These are phyloP conservation scores for Amphimallon solstitiale DNA, from an alignment of 2,888 invertebrate genomes.

Conservation along the genomic window DNA sequence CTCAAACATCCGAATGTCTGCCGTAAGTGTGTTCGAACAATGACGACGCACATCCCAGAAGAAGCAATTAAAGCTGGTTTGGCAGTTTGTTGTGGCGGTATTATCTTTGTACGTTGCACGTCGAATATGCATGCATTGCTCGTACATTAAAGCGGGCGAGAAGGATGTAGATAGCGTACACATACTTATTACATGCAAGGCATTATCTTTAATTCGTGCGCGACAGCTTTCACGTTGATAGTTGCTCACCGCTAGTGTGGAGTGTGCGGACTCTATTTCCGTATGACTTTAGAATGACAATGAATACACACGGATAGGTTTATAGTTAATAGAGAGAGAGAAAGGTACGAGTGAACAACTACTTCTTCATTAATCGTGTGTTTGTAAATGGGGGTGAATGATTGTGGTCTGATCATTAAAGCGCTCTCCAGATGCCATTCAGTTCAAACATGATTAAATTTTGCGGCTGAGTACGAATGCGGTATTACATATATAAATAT, in stretches of 20 bases:
- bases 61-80: slow-evolving; percentile 9
- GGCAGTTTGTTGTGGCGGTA: slow-evolving; percentile 1
- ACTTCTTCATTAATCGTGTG: slow-evolving; percentile 4
- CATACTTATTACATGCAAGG: no score
- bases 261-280: no score
- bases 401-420: slow-evolving; percentile 15
- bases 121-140: not conserved
- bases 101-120: not conserved
- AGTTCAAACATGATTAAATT: not conserved
- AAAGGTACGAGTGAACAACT: not conserved
- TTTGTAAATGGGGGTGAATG: slow-evolving; percentile 8
- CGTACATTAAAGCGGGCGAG: not conserved
- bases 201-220: no score
- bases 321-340: no score
- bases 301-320: not conserved
- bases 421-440: not conserved
- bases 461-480: not conserved
- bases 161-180: no score
- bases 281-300: no score
- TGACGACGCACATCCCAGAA: not conserved
- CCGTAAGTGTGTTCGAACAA: not conserved
- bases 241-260: no score
- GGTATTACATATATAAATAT: not conserved
- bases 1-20: not conserved
- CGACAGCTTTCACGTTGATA: no score